Conservation (phyloP, 2,888 invertebrate genomes). For the Timandra comae region DNA sequence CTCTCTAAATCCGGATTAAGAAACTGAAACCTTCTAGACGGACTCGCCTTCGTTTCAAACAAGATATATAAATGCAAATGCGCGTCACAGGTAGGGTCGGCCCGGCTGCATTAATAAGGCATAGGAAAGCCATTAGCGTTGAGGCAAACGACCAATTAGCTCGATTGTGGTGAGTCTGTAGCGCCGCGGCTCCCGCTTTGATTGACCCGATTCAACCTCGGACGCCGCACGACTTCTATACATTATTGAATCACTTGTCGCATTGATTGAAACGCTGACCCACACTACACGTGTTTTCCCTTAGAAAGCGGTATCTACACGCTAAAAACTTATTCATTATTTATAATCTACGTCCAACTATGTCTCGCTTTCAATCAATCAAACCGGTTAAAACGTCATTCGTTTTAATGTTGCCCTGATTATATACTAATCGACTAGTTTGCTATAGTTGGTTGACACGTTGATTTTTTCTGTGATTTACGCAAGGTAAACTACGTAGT, state of each 20-base stretch:
- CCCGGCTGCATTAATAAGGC: conserved; percentile 18
- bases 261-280: conserved; percentile 24
- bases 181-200: conserved; percentile 32
- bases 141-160: conserved; percentile 42
- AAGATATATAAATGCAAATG: conserved; percentile 25
- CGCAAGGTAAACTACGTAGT: too few relatives aligned
- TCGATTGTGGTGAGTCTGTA: conserved; percentile 36
- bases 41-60: conserved; percentile 1
- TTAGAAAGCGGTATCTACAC: conserved; percentile 17
- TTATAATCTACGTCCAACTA: conserved; percentile 20
- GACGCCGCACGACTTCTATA: conserved; percentile 23
- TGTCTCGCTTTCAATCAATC: conserved; percentile 25
- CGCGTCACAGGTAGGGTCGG: conserved; percentile 26
- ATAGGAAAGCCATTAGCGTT: conserved; percentile 27
- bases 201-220: conserved; percentile 44
- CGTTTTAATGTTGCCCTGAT: neutral
- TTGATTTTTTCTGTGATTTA: too few relatives aligned
- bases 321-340: conserved; percentile 22
- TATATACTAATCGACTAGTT: too few relatives aligned
- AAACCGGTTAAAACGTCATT: conserved; percentile 20
- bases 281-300: conserved; percentile 8
- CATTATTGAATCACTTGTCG: conserved; percentile 26
- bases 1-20: conserved; percentile 24
- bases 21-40: neutral
- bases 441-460: too few relatives aligned